A percentile compares a stretch with the other conserved stretches of the same genome.
Conservation (phyloP, 2,797 vertebrate genomes). For the Centroberyx gerrardi region DNA sequence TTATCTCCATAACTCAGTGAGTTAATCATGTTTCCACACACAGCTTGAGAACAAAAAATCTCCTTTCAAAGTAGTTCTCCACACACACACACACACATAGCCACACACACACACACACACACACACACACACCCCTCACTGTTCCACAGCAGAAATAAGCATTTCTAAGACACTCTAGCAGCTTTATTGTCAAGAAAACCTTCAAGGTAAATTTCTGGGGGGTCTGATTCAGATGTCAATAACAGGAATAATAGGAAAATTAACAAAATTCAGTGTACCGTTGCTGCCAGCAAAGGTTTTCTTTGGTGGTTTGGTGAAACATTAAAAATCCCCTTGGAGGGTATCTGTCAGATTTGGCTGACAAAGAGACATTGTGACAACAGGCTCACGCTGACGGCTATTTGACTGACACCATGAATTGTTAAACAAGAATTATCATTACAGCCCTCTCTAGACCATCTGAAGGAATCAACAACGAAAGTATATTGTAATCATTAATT, state of each 20-base stretch:
- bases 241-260: not conserved
- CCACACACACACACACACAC: not conserved
- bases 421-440: not conserved
- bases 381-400: not conserved
- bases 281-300: not conserved
- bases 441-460: no score
- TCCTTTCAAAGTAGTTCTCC: not conserved
- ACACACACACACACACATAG: not conserved
- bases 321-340: constrained; percentile 5
- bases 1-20: not conserved
- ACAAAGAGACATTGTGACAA: not conserved
- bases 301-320: constrained; percentile 15
- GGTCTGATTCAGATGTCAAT: constrained; percentile 18
- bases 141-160: not conserved
- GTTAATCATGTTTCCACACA: constrained; percentile 23
- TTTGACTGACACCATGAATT: not conserved
- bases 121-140: no score
- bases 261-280: not conserved
- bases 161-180: not conserved
- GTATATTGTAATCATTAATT: not conserved
- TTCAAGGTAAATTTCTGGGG: no score
- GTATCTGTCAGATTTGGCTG: constrained; percentile 11
- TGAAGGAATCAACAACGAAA: no score
- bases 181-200: not conserved
- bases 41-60: not conserved